These are phyloP conservation scores for Habrosyne pyritoides DNA, from an alignment of 2,888 invertebrate species.

Conservation along the genomic window DNA sequence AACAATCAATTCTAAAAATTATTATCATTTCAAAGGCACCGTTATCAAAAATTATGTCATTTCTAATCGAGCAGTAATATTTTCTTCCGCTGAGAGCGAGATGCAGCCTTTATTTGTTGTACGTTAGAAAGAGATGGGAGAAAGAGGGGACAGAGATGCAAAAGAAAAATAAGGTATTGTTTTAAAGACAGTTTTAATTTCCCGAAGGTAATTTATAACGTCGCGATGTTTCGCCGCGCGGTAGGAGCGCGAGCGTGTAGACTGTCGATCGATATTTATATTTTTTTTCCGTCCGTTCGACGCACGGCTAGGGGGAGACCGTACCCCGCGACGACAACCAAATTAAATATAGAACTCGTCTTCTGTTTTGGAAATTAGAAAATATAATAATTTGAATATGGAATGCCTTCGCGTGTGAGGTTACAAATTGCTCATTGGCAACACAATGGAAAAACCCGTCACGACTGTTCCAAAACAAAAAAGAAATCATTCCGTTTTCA, in stretches of 20 bases:
- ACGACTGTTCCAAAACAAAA: neutral
- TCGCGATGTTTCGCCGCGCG: conserved; percentile 52
- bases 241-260: conserved; percentile 45
- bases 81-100: no score
- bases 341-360: conserved; percentile 75
- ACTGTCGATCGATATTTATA: conserved; percentile 62
- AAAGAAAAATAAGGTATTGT: conserved; percentile 76
- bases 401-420: conserved; percentile 77
- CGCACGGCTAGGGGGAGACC: conserved; percentile 55
- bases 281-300: conserved; percentile 35
- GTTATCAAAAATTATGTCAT: conserved; percentile 28
- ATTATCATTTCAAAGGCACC: conserved; percentile 13
- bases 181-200: conserved; percentile 83
- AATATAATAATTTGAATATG: conserved; percentile 63
- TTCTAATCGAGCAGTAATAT: conserved; percentile 21
- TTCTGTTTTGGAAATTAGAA: conserved; percentile 61
- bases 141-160: conserved; percentile 48
- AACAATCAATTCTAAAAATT: neutral
- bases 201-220: conserved; percentile 83
- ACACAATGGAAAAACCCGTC: neutral
- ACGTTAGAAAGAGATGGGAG: conserved; percentile 29
- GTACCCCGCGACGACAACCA: conserved; percentile 66
- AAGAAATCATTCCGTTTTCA: no score
- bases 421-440: neutral
- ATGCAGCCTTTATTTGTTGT: no score